A percentile compares a stretch with the other conserved stretches of the same genome.
Conservation (phyloP, 2,888 invertebrate species). For the Aspidiotus destructor region DNA sequence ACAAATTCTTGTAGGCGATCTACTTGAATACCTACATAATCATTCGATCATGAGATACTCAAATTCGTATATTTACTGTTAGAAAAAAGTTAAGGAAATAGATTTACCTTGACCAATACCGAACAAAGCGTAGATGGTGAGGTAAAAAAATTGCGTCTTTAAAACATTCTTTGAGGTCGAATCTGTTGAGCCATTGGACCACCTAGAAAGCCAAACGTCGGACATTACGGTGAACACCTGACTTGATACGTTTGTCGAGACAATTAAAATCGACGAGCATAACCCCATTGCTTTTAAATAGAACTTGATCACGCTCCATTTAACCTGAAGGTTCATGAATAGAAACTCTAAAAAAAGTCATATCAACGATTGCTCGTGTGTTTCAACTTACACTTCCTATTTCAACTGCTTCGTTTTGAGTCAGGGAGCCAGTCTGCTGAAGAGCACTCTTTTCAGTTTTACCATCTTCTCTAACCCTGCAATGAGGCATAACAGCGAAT, state of each 20-base stretch:
- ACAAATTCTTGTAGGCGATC: too few species aligned
- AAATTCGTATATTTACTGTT: too few species aligned
- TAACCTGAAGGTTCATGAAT: conserved; percentile 52
- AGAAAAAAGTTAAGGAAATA: too few species aligned
- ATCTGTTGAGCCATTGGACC: conserved; percentile 56
- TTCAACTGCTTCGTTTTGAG: conserved; percentile 81
- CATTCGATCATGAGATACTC: too few species aligned
- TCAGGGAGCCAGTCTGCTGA: conserved; percentile 46
- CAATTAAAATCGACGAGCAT: conserved; percentile 58
- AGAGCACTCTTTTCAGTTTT: conserved; percentile 40
- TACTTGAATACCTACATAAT: too few species aligned
- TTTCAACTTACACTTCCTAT: conserved; percentile 62
- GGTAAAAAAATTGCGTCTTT: too few species aligned
- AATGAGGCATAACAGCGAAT: too few species aligned
- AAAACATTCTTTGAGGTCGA: too few species aligned
- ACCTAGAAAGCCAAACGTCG: conserved; percentile 72
- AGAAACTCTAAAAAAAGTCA: too few species aligned
- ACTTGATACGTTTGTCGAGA: conserved; percentile 67
- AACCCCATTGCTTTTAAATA: conserved; percentile 79
- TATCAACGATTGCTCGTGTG: too few species aligned
- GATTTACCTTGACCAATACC: too few species aligned
- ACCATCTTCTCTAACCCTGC: conserved; percentile 51
- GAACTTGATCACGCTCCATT: conserved; percentile 76
- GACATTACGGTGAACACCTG: conserved; percentile 79
- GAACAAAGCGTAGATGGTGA: too few species aligned